Evolutionary conservation across 2,888 invertebrate genomes (phyloP).

Genomic region (Dermolepida albohirtum): DNA sequence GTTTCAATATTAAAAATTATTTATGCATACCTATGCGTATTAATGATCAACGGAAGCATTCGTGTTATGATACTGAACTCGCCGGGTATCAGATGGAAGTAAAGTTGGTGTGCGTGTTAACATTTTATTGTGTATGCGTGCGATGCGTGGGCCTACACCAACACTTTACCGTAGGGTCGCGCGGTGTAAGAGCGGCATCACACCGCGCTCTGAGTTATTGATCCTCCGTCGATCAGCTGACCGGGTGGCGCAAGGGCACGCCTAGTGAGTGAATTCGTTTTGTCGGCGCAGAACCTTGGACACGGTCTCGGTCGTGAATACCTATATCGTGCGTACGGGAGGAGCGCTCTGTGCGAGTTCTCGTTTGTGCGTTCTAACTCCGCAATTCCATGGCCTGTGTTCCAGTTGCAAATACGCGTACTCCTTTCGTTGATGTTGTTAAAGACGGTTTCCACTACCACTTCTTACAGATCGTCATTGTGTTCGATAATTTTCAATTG

Average conservation of each 20-base stretch:
- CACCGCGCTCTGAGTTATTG: constrained; percentile 50
- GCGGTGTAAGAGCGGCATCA: constrained; percentile 13
- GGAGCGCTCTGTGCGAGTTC: constrained; percentile 1
- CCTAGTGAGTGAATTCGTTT: constrained; percentile 40
- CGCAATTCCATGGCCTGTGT: not conserved
- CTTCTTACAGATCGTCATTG: not conserved
- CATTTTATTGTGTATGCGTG: constrained; percentile 20
- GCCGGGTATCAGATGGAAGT: not conserved
- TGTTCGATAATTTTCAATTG: constrained; percentile 8
- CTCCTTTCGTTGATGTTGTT: too few relatives aligned
- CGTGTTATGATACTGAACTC: constrained; percentile 1
- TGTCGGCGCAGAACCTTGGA: constrained; percentile 41
- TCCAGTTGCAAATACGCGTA: constrained; percentile 12
- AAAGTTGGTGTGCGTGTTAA: constrained; percentile 15
- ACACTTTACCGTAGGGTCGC: constrained; percentile 15
- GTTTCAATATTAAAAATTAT: too few relatives aligned
- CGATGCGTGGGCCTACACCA: constrained; percentile 34
- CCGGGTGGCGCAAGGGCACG: constrained; percentile 53
- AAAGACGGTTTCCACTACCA: constrained; percentile 13
- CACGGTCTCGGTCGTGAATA: constrained; percentile 34
- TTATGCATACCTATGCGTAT: too few relatives aligned
- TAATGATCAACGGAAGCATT: too few relatives aligned
- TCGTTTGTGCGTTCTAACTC: constrained; percentile 11
- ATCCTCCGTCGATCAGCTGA: constrained; percentile 54
- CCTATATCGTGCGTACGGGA: constrained; percentile 6